phyloP scores from a whole-genome alignment of 2,113 vertebrate species.

The Phalacrocorax brasilianus region DNA sequence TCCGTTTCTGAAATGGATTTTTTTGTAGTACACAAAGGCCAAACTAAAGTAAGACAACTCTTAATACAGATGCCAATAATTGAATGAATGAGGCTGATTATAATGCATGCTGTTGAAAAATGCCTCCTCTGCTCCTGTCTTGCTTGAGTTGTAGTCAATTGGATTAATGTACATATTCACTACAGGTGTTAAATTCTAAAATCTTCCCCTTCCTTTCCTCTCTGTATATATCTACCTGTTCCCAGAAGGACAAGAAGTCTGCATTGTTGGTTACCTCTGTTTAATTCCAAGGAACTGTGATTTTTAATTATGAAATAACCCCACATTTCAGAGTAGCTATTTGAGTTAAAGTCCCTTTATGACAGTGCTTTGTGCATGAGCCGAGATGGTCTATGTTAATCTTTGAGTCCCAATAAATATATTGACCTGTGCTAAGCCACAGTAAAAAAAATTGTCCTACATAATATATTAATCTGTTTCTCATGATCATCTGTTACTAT shows the following conservation, averaged over 20 bases:
- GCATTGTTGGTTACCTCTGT: neutral
- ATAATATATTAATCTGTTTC: neutral
- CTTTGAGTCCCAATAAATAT: neutral
- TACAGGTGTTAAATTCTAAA: neutral
- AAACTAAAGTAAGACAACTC: neutral
- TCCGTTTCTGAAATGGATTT: accelerated
- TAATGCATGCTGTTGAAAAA: neutral
- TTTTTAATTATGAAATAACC: neutral
- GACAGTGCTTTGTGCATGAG: neutral
- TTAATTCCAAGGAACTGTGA: neutral
- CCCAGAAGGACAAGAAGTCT: neutral
- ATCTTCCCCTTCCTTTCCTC: neutral
- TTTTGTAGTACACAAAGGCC: neutral
- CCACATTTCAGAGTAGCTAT: neutral
- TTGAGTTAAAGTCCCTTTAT: neutral
- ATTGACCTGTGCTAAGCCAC: neutral
- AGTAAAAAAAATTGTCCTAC: neutral
- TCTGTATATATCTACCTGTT: neutral
- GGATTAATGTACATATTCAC: neutral
- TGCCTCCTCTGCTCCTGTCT: neutral
- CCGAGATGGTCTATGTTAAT: neutral
- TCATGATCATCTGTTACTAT: neutral
- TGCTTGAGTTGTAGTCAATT: neutral
- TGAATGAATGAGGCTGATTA: neutral
- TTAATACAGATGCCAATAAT: neutral